Percentiles rank a stretch among this genome's conserved stretches.
These are phyloP conservation scores for Idaea aversata DNA, from an alignment of 2,888 invertebrate genomes.

Conservation along the genomic window DNA sequence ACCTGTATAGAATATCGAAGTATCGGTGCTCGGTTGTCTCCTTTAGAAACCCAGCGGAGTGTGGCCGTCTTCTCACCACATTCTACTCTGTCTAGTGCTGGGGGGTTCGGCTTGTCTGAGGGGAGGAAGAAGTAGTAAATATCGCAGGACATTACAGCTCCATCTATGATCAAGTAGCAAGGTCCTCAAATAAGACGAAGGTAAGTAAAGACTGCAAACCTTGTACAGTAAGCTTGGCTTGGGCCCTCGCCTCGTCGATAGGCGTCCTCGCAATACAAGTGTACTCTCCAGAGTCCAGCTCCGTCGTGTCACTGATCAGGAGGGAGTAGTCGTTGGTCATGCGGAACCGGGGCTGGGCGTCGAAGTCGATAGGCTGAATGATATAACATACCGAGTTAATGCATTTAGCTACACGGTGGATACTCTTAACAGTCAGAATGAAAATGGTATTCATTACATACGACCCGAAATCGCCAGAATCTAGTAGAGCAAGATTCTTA, in stretches of 20 bases:
- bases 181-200: too few species aligned
- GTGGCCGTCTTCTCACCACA: slow-evolving; percentile 88
- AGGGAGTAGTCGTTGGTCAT: slow-evolving; percentile 94
- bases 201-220: slow-evolving; percentile 58
- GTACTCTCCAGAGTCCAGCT: slow-evolving; percentile 96
- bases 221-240: slow-evolving; percentile 96
- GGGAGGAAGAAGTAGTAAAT: neutral
- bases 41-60: slow-evolving; percentile 93
- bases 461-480: too few species aligned
- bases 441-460: too few species aligned
- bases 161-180: too few species aligned
- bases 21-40: slow-evolving; percentile 97
- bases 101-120: slow-evolving; percentile 94
- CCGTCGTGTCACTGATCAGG: slow-evolving; percentile 95
- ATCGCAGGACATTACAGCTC: too few species aligned
- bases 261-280: slow-evolving; percentile 96
- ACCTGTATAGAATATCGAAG: slow-evolving; percentile 91
- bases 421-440: too few species aligned
- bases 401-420: too few species aligned
- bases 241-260: slow-evolving; percentile 91
- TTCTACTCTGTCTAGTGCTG: slow-evolving; percentile 82
- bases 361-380: slow-evolving; percentile 87
- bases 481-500: too few species aligned
- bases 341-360: slow-evolving; percentile 87
- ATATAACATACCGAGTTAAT: too few species aligned